A percentile compares a stretch with the other conserved stretches of the same genome.
phyloP scores from a whole-genome alignment of 1,140 invertebrate genomes.

The Hylaeus volcanicus region DNA sequence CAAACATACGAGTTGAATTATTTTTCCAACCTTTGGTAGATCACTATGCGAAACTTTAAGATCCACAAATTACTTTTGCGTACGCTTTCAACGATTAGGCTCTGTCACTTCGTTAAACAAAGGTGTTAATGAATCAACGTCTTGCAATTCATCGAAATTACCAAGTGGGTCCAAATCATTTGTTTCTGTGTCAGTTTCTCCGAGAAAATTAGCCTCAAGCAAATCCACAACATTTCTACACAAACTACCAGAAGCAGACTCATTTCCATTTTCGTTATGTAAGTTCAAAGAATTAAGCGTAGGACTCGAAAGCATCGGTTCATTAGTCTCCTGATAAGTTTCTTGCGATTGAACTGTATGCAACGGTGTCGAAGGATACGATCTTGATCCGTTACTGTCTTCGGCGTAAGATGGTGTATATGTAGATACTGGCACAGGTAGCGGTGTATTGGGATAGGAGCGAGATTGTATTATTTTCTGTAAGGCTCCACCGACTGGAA shows the following conservation, averaged over 20 bases:
- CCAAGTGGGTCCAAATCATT: slow-evolving; percentile 74
- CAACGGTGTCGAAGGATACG: slow-evolving; percentile 78
- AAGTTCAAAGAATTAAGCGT: slow-evolving; percentile 76
- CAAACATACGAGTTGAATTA: slow-evolving; percentile 32
- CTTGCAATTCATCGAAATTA: slow-evolving; percentile 78
- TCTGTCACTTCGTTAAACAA: slow-evolving; percentile 79
- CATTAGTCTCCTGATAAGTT: slow-evolving; percentile 72
- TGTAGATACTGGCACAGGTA: slow-evolving; percentile 68
- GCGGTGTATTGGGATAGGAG: slow-evolving; percentile 79
- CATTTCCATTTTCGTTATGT: slow-evolving; percentile 55
- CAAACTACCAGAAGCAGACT: slow-evolving; percentile 50
- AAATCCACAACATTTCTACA: slow-evolving; percentile 75
- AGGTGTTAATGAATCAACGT: slow-evolving; percentile 76
- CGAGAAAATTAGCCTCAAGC: slow-evolving; percentile 74
- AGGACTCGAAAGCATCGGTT: slow-evolving; percentile 78
- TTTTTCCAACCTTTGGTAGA: slow-evolving; percentile 45
- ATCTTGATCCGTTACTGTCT: slow-evolving; percentile 75
- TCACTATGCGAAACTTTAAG: slow-evolving; percentile 43
- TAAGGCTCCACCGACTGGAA: slow-evolving; percentile 48
- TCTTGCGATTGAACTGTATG: slow-evolving; percentile 70
- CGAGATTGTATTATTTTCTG: slow-evolving; percentile 75
- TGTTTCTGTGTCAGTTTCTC: slow-evolving; percentile 68
- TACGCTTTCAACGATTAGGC: slow-evolving; percentile 72
- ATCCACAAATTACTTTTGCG: slow-evolving; percentile 37
- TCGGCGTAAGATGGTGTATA: slow-evolving; percentile 66